These are phyloP conservation scores for Dendronephthya gigantea DNA, from an alignment of 64 coral and sea anemone genomes.

Conservation along the genomic window DNA sequence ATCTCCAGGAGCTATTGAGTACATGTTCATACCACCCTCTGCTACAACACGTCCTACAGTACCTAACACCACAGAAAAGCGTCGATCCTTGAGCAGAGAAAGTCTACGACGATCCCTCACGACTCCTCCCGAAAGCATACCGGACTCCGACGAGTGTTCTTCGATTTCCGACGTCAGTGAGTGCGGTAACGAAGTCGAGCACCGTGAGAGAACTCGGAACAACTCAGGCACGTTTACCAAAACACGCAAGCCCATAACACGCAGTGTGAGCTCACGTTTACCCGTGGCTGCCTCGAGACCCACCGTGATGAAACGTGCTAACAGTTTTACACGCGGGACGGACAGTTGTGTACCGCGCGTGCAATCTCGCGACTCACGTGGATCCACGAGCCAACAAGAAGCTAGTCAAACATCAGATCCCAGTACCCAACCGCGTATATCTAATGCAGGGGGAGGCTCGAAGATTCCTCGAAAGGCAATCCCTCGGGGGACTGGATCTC, in stretches of 20 bases:
- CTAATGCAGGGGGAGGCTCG: not conserved
- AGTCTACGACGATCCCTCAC: not conserved
- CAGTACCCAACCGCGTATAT: not conserved
- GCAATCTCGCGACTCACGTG: not conserved
- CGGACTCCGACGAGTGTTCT: not conserved
- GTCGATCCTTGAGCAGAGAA: slow-evolving; percentile 1
- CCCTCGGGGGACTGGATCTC: not conserved
- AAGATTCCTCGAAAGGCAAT: not conserved
- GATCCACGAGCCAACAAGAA: not conserved
- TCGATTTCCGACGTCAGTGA: slow-evolving; percentile 9
- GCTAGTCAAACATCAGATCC: not conserved
- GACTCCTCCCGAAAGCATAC: not conserved
- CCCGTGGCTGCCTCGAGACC: not conserved
- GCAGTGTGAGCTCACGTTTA: not conserved
- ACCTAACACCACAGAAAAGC: not conserved
- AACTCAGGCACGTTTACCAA: not conserved
- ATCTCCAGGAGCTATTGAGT: not conserved
- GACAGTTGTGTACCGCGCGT: not conserved
- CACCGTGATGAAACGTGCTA: not conserved
- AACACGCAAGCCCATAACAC: not conserved
- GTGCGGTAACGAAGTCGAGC: not conserved
- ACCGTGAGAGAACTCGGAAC: not conserved
- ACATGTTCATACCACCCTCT: slow-evolving; percentile 1
- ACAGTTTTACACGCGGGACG: slow-evolving; percentile 16
- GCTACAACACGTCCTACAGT: not conserved